Conservation (phyloP, 2,888 invertebrate species). For the Clitarchus hookeri region DNA sequence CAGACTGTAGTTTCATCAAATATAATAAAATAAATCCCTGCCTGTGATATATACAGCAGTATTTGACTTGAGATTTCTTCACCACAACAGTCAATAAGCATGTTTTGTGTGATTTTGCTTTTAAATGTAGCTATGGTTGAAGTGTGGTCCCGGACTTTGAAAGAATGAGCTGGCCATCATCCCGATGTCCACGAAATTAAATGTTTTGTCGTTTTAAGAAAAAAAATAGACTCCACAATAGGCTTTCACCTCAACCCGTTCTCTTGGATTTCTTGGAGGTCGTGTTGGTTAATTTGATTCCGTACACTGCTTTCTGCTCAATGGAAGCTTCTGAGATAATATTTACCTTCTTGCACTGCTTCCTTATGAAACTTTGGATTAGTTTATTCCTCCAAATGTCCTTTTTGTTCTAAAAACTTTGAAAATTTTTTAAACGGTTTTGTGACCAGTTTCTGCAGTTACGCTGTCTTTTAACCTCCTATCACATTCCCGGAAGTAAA, state of each 20-base stretch:
- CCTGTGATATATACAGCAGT: slow-evolving; percentile 16
- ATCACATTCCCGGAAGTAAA: slow-evolving; percentile 37
- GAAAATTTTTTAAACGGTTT: slow-evolving; percentile 41
- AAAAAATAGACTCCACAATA: slow-evolving; percentile 43
- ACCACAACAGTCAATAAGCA: slow-evolving; percentile 45
- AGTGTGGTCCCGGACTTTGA: slow-evolving; percentile 37
- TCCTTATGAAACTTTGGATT: slow-evolving; percentile 39
- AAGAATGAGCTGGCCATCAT: slow-evolving; percentile 32
- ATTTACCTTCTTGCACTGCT: slow-evolving; percentile 34
- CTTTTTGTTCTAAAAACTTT: slow-evolving; percentile 42
- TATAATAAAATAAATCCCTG: slow-evolving; percentile 33
- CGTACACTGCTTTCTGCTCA: slow-evolving; percentile 32
- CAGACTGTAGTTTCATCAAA: slow-evolving; percentile 42
- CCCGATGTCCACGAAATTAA: slow-evolving; percentile 38
- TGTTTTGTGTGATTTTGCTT: slow-evolving; percentile 48
- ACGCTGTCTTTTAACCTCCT: slow-evolving; percentile 36
- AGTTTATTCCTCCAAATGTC: slow-evolving; percentile 39
- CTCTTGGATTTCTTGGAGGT: slow-evolving; percentile 39
- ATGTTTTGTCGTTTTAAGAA: slow-evolving; percentile 46
- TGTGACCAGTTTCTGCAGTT: slow-evolving; percentile 41
- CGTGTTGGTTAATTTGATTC: slow-evolving; percentile 34
- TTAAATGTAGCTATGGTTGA: slow-evolving; percentile 44
- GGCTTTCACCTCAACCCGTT: slow-evolving; percentile 41
- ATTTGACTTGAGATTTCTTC: slow-evolving; percentile 31
- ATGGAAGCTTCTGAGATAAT: slow-evolving; percentile 33